Base-by-base conservation (phyloP, 2,797 vertebrate genomes). In the Notolabrus celidotus region DNA sequence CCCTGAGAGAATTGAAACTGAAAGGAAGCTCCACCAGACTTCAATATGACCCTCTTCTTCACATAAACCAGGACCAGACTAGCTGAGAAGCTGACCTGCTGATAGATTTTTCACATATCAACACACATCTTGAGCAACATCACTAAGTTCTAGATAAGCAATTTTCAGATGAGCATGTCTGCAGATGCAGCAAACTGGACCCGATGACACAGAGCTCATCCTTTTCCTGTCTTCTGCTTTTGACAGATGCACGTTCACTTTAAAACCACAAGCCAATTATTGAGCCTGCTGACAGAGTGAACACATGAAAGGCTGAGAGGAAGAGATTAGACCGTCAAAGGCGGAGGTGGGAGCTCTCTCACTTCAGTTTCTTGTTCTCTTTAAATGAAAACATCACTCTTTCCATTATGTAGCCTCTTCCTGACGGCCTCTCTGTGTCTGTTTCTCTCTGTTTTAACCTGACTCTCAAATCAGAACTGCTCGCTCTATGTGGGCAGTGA, bases 371-470 rank as follows among this genome's bases (percentile, higher is more conserved):
- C 53, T 52, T 34, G 17, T 33, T 34, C 54, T 29, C 34, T 74
- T 62, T 34, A 59, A 79, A 80, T 83, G 2, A 59, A 82, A 84
- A 63, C 41, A 54, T 8, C 29, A 29, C 33, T 56, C 62, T 77
- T 52, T 53, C 50, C 55, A 39, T 38, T 43, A 4, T 17, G 33
- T 46, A 41, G 54, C 55, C 42, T 22, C 42, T 63, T n/a, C 19
- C 22, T 61, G 49, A 34, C 20, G 10, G 10, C 57, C n/a, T 19
- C 43, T 63, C 47, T 10, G 14, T 19, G 66, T 72, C 53, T 36
- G 4, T 50, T 71, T 59, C 31, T 12, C 41, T 68, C 19, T 36
- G 11, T 19, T 29, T 43, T 31, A 16, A 36, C 17, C n/a, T 1
- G 8, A 9, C 12, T 60, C 39, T 74, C 41, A 39, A 53, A 42